Evolutionary conservation across 2,797 vertebrate species (phyloP).

Genomic region (Anguilla pacifica): DNA sequence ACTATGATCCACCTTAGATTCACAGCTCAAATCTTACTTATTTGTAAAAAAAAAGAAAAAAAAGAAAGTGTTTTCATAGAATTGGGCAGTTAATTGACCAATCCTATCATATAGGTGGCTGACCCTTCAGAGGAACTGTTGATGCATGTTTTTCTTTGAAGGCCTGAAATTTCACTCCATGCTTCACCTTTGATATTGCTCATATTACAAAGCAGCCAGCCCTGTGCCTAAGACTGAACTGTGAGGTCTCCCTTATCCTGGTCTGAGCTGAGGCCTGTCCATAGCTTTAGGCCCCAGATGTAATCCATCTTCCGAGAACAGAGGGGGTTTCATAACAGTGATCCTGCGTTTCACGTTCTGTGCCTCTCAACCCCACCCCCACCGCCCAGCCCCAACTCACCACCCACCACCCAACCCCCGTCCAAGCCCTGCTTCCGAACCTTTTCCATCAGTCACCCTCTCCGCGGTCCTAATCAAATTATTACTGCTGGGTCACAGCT

Average conservation of each 20-base stretch:
- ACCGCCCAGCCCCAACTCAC: background rate
- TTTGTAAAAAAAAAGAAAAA: no score
- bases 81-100: background rate
- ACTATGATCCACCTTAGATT: background rate
- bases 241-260: background rate
- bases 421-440: background rate
- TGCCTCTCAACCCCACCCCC: no score
- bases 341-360: background rate
- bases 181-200: background rate
- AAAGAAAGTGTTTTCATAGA: background rate
- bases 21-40: background rate
- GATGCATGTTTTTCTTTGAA: background rate
- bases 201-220: background rate
- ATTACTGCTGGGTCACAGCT: conserved; percentile 19
- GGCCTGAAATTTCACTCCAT: background rate
- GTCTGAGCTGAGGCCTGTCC: background rate
- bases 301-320: background rate
- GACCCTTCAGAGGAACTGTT: background rate
- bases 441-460: conserved; percentile 12
- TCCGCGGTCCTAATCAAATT: conserved; percentile 18
- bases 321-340: background rate
- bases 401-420: background rate
- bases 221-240: background rate
- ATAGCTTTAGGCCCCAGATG: background rate
- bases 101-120: background rate